Evolutionary conservation across 2,888 invertebrate species (phyloP), one percentile per base, ranked within the genome.

Genomic region (Watsonalla cultraria): DNA sequence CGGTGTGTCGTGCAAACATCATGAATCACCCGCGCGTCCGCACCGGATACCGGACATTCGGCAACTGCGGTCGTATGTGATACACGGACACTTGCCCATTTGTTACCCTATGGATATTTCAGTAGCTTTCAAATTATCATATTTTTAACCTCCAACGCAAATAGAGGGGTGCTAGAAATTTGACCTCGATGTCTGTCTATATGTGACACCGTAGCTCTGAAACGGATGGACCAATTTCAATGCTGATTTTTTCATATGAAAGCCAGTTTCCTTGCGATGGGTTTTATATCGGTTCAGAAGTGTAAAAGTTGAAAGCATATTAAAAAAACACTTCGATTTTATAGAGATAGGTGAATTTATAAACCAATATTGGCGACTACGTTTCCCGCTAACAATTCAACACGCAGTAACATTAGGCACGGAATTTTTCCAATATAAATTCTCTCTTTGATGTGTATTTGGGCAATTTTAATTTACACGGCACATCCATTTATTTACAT

Each of bases 21-120:
- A 72, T 76, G 74, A 68, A 77, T 77, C 76, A 74, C 67, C 60
- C 56, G 51, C 56, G 51, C 50, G 59, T 59, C 65, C 61, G 61
- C 51, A 24, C n/a, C 42, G 51, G 35, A 9, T 14, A n/a, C 51
- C 55, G 56, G 56, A 59, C 54, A 54, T 34, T 54, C 54, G 65
- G 57, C 49, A 42, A 57, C 54, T 46, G 48, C 56, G 52, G 45
- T 54, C 50, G 53, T 35, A 47, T 37, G 47, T 53, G 52, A 49
- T 49, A 49, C 39, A 49, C 37, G 35, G 49, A 14, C 14, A 49
- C 13, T 37, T 49, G 14, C 33, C 14, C 35, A 48, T 48, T 48
- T 48, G 47, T 48, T 48, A 37, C 37, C 8, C 5, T 7, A 37
- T 24, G 24, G 24, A 24, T 24, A 24, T 24, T 24, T 24, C 4